A percentile compares a stretch with the other conserved stretches of the same genome.
phyloP scores from a whole-genome alignment of 1,140 invertebrate species.

The Spodoptera litura region DNA sequence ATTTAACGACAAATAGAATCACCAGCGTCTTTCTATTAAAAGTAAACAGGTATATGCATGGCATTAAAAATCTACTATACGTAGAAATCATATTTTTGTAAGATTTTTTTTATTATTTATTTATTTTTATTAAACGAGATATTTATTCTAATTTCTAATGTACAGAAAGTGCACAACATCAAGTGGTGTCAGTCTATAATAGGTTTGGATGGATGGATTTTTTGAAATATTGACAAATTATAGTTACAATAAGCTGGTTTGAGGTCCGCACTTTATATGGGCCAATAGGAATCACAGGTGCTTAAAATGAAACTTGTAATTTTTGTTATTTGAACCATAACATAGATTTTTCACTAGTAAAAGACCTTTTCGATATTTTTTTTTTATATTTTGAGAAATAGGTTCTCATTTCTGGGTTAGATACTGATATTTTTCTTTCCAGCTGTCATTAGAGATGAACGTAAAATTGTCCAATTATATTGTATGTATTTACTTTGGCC shows the following conservation, averaged over 20 bases:
- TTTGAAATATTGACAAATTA: constrained; percentile 58
- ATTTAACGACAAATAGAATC: constrained; percentile 26
- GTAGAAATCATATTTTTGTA: constrained; percentile 65
- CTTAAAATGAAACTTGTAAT: not conserved
- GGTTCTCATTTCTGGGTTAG: no score
- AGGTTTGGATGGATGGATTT: constrained; percentile 81
- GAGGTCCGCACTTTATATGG: not conserved
- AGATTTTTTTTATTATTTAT: constrained; percentile 60
- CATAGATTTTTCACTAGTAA: no score
- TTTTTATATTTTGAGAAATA: no score
- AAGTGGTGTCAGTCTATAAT: constrained; percentile 84
- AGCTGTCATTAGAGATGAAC: no score
- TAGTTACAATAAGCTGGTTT: constrained; percentile 55
- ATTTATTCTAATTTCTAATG: constrained; percentile 74
- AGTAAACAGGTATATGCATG: constrained; percentile 60
- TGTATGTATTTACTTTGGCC: not conserved
- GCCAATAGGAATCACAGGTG: not conserved
- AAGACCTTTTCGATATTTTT: no score
- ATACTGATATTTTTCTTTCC: no score
- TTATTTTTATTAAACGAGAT: constrained; percentile 49
- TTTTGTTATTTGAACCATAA: no score
- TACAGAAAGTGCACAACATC: constrained; percentile 84
- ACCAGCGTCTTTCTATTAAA: constrained; percentile 35
- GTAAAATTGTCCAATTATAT: no score
- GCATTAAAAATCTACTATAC: constrained; percentile 63